phyloP scores from a whole-genome alignment of 2,797 vertebrate genomes.

The Lerista edwardsae region DNA sequence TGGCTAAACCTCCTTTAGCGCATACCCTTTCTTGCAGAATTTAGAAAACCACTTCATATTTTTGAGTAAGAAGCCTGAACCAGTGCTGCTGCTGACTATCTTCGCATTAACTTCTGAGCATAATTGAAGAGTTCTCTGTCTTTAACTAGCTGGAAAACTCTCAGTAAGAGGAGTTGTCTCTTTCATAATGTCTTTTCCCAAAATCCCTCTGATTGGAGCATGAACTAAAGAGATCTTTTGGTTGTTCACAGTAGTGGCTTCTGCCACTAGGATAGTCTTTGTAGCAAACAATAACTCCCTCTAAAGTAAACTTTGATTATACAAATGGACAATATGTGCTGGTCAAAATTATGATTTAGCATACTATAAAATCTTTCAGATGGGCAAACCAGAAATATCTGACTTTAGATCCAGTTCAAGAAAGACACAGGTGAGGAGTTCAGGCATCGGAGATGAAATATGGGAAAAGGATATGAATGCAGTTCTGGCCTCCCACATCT shows the following conservation, averaged over 20 bases:
- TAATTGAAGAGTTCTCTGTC: not conserved
- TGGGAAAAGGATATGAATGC: not conserved
- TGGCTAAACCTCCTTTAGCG: not conserved
- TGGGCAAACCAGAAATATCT: not conserved
- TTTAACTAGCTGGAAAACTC: not conserved
- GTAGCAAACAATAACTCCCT: not conserved
- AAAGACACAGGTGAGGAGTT: not conserved
- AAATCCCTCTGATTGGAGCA: not conserved
- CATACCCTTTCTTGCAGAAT: not conserved
- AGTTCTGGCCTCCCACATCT: not conserved
- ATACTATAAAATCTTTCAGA: not conserved
- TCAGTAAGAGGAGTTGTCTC: not conserved
- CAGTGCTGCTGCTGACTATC: not conserved
- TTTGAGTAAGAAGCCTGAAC: not conserved
- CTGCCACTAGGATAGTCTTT: not conserved
- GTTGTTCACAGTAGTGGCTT: not conserved
- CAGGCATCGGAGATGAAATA: not conserved
- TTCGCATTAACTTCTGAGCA: not conserved
- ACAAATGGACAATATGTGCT: not conserved
- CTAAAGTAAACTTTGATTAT: not conserved
- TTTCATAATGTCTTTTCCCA: not conserved
- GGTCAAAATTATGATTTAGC: not conserved
- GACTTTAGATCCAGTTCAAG: not conserved
- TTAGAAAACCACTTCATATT: not conserved
- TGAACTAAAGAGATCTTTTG: not conserved